Evolutionary conservation across 2,888 invertebrate genomes (phyloP).

Genomic region (Phytoseiulus persimilis): DNA sequence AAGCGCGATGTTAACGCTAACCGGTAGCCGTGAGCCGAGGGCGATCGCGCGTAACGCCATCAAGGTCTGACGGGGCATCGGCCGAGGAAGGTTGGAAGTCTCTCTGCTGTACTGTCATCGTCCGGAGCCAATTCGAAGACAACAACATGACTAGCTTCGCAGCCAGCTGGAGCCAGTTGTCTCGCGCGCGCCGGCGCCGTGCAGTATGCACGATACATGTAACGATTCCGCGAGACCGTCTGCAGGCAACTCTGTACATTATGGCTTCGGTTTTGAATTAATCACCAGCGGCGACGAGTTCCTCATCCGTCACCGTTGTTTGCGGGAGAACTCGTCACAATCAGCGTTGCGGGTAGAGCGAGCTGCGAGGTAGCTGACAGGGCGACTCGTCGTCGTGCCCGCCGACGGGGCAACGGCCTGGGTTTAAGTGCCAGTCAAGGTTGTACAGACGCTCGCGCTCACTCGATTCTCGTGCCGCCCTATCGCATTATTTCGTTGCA

Average conservation of each 20-base stretch:
- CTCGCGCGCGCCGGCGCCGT: not conserved
- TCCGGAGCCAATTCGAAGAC: not conserved
- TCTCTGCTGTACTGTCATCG: not conserved
- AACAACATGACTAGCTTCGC: not conserved
- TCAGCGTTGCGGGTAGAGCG: not conserved
- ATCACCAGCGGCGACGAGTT: not conserved
- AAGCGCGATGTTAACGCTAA: not conserved
- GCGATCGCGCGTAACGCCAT: not conserved
- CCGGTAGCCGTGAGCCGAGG: not conserved
- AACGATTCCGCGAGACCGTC: not conserved
- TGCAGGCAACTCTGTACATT: too few relatives aligned
- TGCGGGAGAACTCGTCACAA: not conserved
- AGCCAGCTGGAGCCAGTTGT: not conserved
- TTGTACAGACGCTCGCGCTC: not conserved
- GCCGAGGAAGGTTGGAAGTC: not conserved
- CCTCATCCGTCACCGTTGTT: not conserved
- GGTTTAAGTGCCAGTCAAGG: conserved; percentile 5
- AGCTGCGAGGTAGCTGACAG: not conserved
- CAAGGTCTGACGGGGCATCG: not conserved
- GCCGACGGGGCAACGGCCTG: not conserved
- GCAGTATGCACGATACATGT: not conserved
- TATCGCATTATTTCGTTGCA: not conserved
- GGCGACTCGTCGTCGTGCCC: not conserved
- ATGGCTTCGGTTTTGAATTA: not conserved
- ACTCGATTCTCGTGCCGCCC: not conserved